Evolutionary conservation across 2,797 vertebrate genomes (phyloP).

Genomic region (Schizothorax lantsangensis): DNA sequence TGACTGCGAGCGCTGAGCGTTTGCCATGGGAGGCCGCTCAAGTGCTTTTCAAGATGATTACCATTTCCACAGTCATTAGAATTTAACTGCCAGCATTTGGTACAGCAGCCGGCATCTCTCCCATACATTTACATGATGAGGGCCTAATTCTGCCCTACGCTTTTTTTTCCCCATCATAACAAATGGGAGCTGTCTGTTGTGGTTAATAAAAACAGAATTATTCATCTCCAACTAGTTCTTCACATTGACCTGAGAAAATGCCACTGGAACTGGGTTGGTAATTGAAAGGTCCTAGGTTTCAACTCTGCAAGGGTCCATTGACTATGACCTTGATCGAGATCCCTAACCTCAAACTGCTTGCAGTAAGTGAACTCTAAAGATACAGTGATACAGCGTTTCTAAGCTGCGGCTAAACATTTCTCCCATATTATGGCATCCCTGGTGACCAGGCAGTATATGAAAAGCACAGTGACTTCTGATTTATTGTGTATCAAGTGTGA

Average conservation of each 20-base stretch:
- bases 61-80: slow-evolving; percentile 80
- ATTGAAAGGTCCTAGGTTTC: neutral
- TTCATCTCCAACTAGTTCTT: slow-evolving; percentile 27
- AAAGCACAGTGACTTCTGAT: neutral
- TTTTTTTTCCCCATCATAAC: slow-evolving; percentile 48
- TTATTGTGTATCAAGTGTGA: neutral
- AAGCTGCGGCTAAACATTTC: neutral
- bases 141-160: slow-evolving; percentile 62
- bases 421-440: neutral
- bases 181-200: slow-evolving; percentile 52
- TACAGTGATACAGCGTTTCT: neutral
- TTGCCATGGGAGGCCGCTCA: slow-evolving; percentile 72
- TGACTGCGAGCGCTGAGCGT: slow-evolving; percentile 69
- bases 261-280: neutral
- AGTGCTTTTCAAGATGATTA: slow-evolving; percentile 84
- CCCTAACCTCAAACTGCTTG: neutral
- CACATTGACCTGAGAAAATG: neutral
- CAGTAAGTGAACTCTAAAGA: neutral
- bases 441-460: neutral
- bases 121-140: slow-evolving; percentile 76
- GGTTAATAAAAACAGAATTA: slow-evolving; percentile 31
- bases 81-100: slow-evolving; percentile 81
- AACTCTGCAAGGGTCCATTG: neutral
- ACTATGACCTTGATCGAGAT: neutral
- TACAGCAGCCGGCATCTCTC: slow-evolving; percentile 73